Base-by-base conservation (phyloP, 2,888 invertebrate species). In the Metacarcinus magister region DNA sequence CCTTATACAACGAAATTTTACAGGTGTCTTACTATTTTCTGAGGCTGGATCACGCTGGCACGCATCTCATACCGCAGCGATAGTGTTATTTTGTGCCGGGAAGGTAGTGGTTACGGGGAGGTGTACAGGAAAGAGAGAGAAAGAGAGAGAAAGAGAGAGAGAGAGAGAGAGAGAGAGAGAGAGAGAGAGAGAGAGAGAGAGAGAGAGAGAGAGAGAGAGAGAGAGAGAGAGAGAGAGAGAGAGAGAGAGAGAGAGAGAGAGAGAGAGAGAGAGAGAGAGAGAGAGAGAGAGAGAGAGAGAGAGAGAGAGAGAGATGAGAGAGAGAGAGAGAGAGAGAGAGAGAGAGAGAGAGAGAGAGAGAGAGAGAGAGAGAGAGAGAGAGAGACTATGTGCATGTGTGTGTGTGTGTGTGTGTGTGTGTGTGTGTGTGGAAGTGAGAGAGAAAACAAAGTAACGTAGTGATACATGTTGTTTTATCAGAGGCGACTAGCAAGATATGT, bases 401-500 rank as follows among this genome's bases (percentile, higher is more conserved):
- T 39, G 39, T 39, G 39, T 39, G 39, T 39, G 2, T 39, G 2
- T 39, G 39, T 39, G 39, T 39, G 39, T 39, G 39, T 39, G 39
- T 39, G 39, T 39, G 39, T 39, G 39, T 2, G 39, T 39, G 43
- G 46, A 13, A 48, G 91, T 8, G 91, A 48, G 23, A 28, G 92
- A 28, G 92, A 54, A 46, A 92, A 92, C 46, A 92, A 23, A 46
- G 54, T 19, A 32, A 67, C 28, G 60, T 48, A 44, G 93, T 75
- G 93, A 93, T 93, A 93, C 75, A 93, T 93, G 32, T 44, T 44
- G 13, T n/a, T 60, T 67, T 93, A 93, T 93, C 67, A 93, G 23
- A 43, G n/a, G 16, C 39, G 67, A 43, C 93, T 44, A 75, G 23
- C 67, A 75, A n/a, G 67, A 67, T 93, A 67, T 75, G 93, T 67